Percentiles rank a stretch among this genome's conserved stretches.
Conservation (phyloP, 2,888 invertebrate species). For the Heliconius ethilla region DNA sequence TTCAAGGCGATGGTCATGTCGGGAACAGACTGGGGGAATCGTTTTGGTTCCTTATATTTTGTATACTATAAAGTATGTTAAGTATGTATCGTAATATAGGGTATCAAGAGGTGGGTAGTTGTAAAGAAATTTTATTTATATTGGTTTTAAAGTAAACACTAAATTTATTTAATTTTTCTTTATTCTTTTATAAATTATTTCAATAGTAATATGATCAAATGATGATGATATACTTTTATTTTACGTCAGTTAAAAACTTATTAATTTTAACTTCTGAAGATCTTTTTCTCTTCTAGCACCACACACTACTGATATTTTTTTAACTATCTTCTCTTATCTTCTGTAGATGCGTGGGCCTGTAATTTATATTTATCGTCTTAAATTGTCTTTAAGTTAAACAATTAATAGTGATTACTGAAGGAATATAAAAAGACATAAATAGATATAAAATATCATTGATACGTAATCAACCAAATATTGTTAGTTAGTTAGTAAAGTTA, state of each 20-base stretch:
- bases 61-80: neutral
- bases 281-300: no score
- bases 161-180: neutral
- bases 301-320: no score
- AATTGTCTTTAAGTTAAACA: neutral
- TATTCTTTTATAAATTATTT: no score
- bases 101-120: neutral
- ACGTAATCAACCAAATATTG: neutral
- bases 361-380: neutral
- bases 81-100: neutral
- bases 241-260: no score
- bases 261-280: no score
- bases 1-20: slow-evolving; percentile 64
- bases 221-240: neutral
- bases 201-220: no score
- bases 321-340: no score
- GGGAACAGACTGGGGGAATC: slow-evolving; percentile 27
- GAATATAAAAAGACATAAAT: neutral
- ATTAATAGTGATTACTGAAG: no score
- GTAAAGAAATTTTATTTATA: neutral
- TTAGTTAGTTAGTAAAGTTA: neutral
- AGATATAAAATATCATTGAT: neutral
- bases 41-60: slow-evolving; percentile 1
- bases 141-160: neutral
- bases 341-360: no score